A percentile compares a stretch with the other conserved stretches of the same genome.
Conservation (phyloP, 2,888 invertebrate species). For the Steromphala cineraria region DNA sequence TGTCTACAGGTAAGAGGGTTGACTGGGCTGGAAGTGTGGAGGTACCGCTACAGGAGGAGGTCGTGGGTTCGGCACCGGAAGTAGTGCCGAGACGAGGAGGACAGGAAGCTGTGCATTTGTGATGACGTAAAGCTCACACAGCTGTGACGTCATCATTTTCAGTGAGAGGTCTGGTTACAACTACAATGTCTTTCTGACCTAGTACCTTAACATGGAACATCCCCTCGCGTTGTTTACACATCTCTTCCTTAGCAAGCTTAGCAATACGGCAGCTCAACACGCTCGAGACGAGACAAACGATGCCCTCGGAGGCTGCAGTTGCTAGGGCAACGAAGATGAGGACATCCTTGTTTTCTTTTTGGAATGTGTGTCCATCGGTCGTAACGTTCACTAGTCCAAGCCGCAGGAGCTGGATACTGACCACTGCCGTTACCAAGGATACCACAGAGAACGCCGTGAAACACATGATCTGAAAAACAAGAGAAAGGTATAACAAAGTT, state of each 20-base stretch:
- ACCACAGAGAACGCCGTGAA: slow-evolving; percentile 75
- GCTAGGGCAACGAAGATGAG: slow-evolving; percentile 72
- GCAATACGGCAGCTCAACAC: slow-evolving; percentile 73
- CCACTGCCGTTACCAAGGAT: slow-evolving; percentile 74
- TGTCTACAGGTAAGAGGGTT: background rate
- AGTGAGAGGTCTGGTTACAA: slow-evolving; percentile 64
- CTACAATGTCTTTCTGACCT: slow-evolving; percentile 75
- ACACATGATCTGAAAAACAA: slow-evolving; percentile 74
- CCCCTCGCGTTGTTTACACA: slow-evolving; percentile 72
- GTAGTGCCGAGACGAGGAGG: background rate
- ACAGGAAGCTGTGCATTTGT: background rate
- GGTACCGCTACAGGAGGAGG: slow-evolving; percentile 1
- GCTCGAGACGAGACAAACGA: slow-evolving; percentile 73
- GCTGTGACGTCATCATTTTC: slow-evolving; percentile 53
- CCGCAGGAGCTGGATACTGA: slow-evolving; percentile 75
- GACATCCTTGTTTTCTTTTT: slow-evolving; percentile 74
- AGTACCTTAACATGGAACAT: slow-evolving; percentile 75
- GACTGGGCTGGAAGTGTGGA: background rate
- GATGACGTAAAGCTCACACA: slow-evolving; percentile 31
- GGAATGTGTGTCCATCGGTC: slow-evolving; percentile 74
- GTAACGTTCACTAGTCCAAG: slow-evolving; percentile 76
- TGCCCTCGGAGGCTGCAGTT: slow-evolving; percentile 70
- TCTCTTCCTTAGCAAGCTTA: slow-evolving; percentile 73
- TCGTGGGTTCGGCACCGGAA: background rate
- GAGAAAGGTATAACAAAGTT: background rate